Evolutionary conservation across 2,888 invertebrate genomes (phyloP).

Genomic region (Pseudeuparius sepicola): DNA sequence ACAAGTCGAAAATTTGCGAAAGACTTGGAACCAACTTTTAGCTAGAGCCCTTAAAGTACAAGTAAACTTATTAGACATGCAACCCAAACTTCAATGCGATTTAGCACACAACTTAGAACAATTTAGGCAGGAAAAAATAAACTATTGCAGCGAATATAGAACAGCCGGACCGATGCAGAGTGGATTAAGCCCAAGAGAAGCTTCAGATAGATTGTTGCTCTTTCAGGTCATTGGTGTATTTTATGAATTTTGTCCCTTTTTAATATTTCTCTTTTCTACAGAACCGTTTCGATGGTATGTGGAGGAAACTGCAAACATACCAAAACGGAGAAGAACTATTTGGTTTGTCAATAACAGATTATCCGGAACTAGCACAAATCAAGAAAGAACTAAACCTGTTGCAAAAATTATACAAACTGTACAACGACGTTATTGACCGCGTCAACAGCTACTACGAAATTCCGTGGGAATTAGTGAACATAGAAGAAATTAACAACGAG

Average conservation of each 20-base stretch:
- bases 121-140: conserved; percentile 69
- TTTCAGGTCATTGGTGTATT: conserved; percentile 52
- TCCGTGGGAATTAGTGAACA: conserved; percentile 88
- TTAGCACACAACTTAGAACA: conserved; percentile 65
- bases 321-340: conserved; percentile 91
- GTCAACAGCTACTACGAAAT: conserved; percentile 95
- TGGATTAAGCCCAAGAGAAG: conserved; percentile 81
- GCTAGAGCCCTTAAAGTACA: conserved; percentile 67
- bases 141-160: conserved; percentile 70
- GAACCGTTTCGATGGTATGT: conserved; percentile 91
- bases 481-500: conserved; percentile 93
- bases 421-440: conserved; percentile 90
- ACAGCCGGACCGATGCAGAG: conserved; percentile 81
- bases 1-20: conserved; percentile 79
- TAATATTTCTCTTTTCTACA: conserved; percentile 36
- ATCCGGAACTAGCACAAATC: conserved; percentile 84
- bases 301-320: conserved; percentile 83
- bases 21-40: conserved; percentile 77
- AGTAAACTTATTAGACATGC: conserved; percentile 66
- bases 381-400: conserved; percentile 85
- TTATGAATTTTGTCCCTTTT: conserved; percentile 5
- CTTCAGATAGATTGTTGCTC: conserved; percentile 79
- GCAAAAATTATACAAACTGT: conserved; percentile 87
- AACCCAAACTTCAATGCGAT: conserved; percentile 78
- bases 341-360: conserved; percentile 81